Conservation (phyloP, 2,113 vertebrate genomes). For the Lampris incognitus region DNA sequence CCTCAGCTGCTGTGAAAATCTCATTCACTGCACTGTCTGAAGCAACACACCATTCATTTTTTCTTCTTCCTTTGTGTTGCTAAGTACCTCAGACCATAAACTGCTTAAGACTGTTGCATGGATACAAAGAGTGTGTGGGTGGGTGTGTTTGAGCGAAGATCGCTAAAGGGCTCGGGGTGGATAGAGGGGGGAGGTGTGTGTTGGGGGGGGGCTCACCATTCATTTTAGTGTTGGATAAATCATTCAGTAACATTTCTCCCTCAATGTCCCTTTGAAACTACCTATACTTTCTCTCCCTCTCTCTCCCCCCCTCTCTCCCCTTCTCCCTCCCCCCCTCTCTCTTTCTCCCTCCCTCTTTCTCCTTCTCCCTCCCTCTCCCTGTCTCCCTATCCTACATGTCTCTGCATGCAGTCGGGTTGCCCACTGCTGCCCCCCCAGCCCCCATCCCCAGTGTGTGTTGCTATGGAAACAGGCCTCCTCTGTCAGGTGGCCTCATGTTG, state of each 20-base stretch:
- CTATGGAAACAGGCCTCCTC: constrained; percentile 78
- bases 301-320: constrained; percentile 5
- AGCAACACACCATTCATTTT: constrained; percentile 62
- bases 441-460: constrained; percentile 52
- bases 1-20: constrained; percentile 49
- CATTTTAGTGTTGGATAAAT: constrained; percentile 31
- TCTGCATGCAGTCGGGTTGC: constrained; percentile 16
- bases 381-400: not conserved
- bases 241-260: constrained; percentile 18
- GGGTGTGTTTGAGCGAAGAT: constrained; percentile 21
- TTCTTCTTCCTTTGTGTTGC: constrained; percentile 56
- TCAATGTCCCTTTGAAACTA: constrained; percentile 27
- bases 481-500: constrained; percentile 69
- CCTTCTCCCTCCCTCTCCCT: not conserved
- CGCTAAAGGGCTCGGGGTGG: not conserved
- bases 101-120: constrained; percentile 61
- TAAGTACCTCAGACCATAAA: constrained; percentile 60
- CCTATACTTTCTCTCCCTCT: not conserved
- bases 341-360: constrained; percentile 11
- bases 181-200: constrained; percentile 6
- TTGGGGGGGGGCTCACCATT: constrained; percentile 8
- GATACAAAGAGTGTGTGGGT: constrained; percentile 56
- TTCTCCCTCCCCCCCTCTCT: constrained; percentile 3
- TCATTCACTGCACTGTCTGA: constrained; percentile 65
- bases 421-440: not conserved